Evolutionary conservation across 2,888 invertebrate species (phyloP).

Genomic region (Agriopis aurantiaria): DNA sequence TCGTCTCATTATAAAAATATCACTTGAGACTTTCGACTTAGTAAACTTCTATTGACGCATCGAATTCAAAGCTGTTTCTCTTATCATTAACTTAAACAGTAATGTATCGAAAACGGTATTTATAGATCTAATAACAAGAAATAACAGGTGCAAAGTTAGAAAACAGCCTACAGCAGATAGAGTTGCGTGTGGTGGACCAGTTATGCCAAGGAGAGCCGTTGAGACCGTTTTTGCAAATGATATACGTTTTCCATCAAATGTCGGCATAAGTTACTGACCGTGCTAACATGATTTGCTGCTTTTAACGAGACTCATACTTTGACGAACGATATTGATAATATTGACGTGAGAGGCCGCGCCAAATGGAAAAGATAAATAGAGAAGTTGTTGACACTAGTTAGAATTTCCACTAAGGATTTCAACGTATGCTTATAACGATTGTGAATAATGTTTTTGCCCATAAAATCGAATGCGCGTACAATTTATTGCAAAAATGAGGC

Average conservation of each 20-base stretch:
- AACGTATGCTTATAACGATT: constrained; percentile 32
- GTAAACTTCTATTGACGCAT: constrained; percentile 41
- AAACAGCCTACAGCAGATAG: constrained; percentile 70
- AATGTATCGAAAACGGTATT: constrained; percentile 56
- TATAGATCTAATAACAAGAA: constrained; percentile 49
- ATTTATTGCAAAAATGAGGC: constrained; percentile 72
- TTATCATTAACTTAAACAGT: constrained; percentile 9
- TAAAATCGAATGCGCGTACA: constrained; percentile 53
- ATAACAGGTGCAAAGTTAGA: constrained; percentile 75
- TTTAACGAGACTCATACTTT: constrained; percentile 41
- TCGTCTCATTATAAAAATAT: constrained; percentile 62
- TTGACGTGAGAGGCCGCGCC: constrained; percentile 17
- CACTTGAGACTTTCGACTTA: constrained; percentile 53
- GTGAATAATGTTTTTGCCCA: constrained; percentile 48
- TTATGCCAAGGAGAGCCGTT: constrained; percentile 75
- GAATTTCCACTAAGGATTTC: constrained; percentile 37
- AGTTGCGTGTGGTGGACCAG: constrained; percentile 81
- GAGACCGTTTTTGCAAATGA: constrained; percentile 77
- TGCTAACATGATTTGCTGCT: constrained; percentile 44
- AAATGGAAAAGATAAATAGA: constrained; percentile 36
- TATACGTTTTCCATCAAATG: constrained; percentile 76
- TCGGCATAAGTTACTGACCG: constrained; percentile 54
- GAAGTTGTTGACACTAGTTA: constrained; percentile 34
- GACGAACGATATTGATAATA: constrained; percentile 32
- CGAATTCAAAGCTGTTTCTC: neutral